Evolutionary conservation across 2,797 vertebrate species (phyloP).

Genomic region (Austrolebias charrua): DNA sequence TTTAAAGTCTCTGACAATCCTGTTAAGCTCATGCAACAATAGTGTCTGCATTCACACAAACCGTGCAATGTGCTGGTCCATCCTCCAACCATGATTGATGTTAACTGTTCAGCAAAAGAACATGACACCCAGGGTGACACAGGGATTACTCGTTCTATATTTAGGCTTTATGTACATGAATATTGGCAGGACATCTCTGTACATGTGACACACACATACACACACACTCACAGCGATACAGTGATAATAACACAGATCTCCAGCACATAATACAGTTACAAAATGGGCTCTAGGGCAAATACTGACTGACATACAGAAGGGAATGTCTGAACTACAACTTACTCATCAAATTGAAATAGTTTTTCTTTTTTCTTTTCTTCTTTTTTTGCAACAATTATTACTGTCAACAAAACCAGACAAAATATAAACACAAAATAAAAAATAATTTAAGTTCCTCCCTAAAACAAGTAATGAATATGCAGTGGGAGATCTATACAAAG

Average conservation of each 20-base stretch:
- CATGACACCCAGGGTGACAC: constrained; percentile 77
- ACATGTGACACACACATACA: constrained; percentile 84
- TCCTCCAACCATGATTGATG: constrained; percentile 45
- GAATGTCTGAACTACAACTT: constrained; percentile 83
- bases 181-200: constrained; percentile 94
- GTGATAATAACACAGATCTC: constrained; percentile 88
- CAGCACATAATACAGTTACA: constrained; percentile 91
- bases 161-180: constrained; percentile 99
- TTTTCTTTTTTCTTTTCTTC: constrained; percentile 6
- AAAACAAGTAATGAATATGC: constrained; percentile 81
- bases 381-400: constrained; percentile 74
- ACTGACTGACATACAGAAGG: constrained; percentile 83
- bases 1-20: constrained; percentile 12
- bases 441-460: constrained; percentile 97
- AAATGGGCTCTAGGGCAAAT: constrained; percentile 79
- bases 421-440: constrained; percentile 85
- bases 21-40: constrained; percentile 25
- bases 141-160: constrained; percentile 91
- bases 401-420: constrained; percentile 79
- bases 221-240: constrained; percentile 76
- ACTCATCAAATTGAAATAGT: constrained; percentile 82
- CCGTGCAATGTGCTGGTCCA: constrained; percentile 39
- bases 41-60: constrained; percentile 34
- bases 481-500: constrained; percentile 74
- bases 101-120: constrained; percentile 76